A percentile compares a stretch with the other conserved stretches of the same genome.
phyloP scores from a whole-genome alignment of 2,797 vertebrate genomes.

The Cynodonichthys magdalenae region DNA sequence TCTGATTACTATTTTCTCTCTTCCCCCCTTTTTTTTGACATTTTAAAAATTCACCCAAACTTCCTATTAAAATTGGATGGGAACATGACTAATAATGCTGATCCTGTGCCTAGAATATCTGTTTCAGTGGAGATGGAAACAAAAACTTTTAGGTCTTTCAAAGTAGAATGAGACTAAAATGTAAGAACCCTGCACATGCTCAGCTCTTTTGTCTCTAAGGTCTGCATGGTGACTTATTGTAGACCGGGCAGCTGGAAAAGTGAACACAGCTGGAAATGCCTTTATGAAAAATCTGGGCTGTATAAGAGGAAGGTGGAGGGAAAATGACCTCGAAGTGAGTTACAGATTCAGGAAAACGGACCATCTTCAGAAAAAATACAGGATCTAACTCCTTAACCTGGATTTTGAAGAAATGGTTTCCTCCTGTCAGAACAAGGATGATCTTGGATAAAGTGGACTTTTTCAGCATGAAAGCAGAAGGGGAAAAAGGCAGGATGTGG shows the following conservation, averaged over 20 bases:
- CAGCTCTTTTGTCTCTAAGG: background rate
- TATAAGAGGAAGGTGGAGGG: conserved; percentile 13
- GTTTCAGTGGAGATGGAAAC: no score
- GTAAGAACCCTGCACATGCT: background rate
- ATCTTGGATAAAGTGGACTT: conserved; percentile 38
- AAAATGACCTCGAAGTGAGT: conserved; percentile 14
- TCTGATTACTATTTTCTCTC: no score
- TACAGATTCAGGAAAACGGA: conserved; percentile 72
- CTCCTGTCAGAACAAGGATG: conserved; percentile 37
- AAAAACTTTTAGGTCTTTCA: background rate
- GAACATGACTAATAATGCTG: no score
- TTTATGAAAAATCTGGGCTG: conserved; percentile 40
- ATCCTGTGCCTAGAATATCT: no score
- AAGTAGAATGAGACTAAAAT: background rate
- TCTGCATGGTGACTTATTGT: background rate
- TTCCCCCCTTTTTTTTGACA: no score
- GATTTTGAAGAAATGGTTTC: conserved; percentile 37
- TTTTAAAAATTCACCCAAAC: no score
- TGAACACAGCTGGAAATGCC: conserved; percentile 69
- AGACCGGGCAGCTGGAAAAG: conserved; percentile 40
- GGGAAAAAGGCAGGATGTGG: conserved; percentile 47
- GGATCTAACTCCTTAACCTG: conserved; percentile 42
- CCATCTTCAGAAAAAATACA: conserved; percentile 48
- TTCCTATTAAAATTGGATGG: no score
- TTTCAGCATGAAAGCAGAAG: conserved; percentile 31